Evolutionary conservation across 2,888 invertebrate species (phyloP).

Genomic region (Drosophila mulleri): DNA sequence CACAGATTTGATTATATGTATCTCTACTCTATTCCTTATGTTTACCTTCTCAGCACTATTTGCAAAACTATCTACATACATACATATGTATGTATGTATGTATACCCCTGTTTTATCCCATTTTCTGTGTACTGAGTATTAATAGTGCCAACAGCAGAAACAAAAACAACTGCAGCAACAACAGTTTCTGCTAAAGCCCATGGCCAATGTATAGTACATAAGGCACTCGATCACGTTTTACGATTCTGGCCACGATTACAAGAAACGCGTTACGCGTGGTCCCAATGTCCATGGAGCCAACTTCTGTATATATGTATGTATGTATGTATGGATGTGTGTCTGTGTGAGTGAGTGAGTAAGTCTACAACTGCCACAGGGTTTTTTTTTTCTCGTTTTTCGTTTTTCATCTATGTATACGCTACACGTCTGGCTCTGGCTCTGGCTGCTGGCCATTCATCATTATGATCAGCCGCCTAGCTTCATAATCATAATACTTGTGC

Average conservation of each 20-base stretch:
- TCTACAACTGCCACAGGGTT: constrained; percentile 64
- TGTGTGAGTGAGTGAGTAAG: constrained; percentile 34
- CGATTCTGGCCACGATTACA: constrained; percentile 77
- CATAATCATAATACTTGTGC: constrained; percentile 60
- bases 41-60: background rate
- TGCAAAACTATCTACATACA: constrained; percentile 5
- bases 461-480: constrained; percentile 68
- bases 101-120: constrained; percentile 21
- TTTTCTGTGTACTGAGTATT: constrained; percentile 46
- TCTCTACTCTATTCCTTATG: background rate
- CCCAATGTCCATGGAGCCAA: constrained; percentile 65
- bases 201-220: constrained; percentile 67
- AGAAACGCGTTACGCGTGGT: constrained; percentile 74
- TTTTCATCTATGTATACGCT: constrained; percentile 24
- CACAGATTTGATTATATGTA: too few relatives aligned
- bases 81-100: too few relatives aligned
- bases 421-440: constrained; percentile 31
- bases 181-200: constrained; percentile 36
- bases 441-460: constrained; percentile 68
- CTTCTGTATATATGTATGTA: constrained; percentile 2
- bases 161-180: constrained; percentile 36
- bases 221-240: constrained; percentile 80
- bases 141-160: constrained; percentile 41
- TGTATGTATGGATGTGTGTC: background rate
- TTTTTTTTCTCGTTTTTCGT: constrained; percentile 17